Evolutionary conservation across 2,797 vertebrate species (phyloP).

Genomic region (Rhinophrynus dorsalis): DNA sequence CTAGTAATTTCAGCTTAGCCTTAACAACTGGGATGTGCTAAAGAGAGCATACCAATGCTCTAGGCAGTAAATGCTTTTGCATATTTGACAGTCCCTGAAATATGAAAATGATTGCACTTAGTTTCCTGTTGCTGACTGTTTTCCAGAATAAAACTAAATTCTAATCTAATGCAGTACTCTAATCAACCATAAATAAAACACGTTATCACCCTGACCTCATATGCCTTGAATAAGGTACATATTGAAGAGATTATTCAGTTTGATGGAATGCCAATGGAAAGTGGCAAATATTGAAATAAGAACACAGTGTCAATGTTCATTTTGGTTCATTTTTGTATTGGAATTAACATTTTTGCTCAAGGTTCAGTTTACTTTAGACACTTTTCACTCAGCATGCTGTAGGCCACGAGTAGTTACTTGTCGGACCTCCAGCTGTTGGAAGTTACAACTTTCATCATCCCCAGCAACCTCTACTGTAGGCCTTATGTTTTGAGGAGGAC

Average conservation of each 20-base stretch:
- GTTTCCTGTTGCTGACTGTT: too few species aligned
- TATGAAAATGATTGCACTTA: too few species aligned
- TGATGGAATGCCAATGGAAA: constrained; percentile 12
- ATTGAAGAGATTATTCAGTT: constrained; percentile 3
- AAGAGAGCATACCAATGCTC: too few species aligned
- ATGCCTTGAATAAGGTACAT: constrained; percentile 1
- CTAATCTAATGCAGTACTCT: not conserved
- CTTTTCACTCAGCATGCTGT: not conserved
- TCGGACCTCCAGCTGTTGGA: too few species aligned
- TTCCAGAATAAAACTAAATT: not conserved
- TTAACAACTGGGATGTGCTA: too few species aligned
- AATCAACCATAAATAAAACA: constrained; percentile 2
- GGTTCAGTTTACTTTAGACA: not conserved
- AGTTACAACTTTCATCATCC: too few species aligned
- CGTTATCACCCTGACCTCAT: constrained; percentile 32
- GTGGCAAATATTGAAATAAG: constrained; percentile 30
- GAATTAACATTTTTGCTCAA: constrained; percentile 11
- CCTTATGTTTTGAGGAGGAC: too few species aligned
- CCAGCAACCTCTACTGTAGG: too few species aligned
- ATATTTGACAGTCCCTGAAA: too few species aligned
- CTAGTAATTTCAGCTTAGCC: too few species aligned
- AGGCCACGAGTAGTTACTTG: too few species aligned
- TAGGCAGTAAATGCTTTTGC: too few species aligned
- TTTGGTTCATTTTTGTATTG: constrained; percentile 26
- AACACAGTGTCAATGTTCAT: constrained; percentile 2